Evolutionary conservation across 2,113 vertebrate genomes (phyloP).

Genomic region (Sorex araneus): DNA sequence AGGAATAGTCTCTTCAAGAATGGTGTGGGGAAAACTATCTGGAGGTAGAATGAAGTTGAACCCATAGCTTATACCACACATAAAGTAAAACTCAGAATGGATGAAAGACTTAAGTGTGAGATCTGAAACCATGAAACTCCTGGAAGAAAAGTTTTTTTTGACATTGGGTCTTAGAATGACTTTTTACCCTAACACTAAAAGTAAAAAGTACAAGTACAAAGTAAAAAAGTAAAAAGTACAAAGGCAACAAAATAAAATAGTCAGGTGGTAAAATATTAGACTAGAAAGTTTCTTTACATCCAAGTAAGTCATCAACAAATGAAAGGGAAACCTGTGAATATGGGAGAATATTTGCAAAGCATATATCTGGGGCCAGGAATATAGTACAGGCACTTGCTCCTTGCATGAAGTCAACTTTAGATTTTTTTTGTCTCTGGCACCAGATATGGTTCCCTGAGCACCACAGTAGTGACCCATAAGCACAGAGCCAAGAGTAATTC

Average conservation of each 20-base stretch:
- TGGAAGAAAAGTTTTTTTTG: background rate
- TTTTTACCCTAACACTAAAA: background rate
- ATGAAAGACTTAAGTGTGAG: background rate
- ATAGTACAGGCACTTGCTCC: too few relatives aligned
- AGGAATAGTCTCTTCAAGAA: background rate
- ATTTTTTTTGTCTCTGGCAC: too few relatives aligned
- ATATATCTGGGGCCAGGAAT: background rate
- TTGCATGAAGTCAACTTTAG: too few relatives aligned
- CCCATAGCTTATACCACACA: background rate
- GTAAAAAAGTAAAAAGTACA: too few relatives aligned
- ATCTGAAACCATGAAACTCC: background rate
- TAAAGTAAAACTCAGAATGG: background rate
- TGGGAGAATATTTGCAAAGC: background rate
- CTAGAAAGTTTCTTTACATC: background rate
- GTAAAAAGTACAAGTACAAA: slow-evolving; percentile 2
- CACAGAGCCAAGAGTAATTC: too few relatives aligned
- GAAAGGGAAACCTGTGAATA: background rate
- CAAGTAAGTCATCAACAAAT: background rate
- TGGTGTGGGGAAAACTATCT: background rate
- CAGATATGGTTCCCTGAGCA: too few relatives aligned
- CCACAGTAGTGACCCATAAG: too few relatives aligned
- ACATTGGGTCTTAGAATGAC: background rate
- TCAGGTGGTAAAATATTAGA: background rate
- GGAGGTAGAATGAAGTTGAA: background rate
- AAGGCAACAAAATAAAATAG: background rate